phyloP scores from a whole-genome alignment of 2,113 vertebrate species.

The Erythrolamprus reginae region DNA sequence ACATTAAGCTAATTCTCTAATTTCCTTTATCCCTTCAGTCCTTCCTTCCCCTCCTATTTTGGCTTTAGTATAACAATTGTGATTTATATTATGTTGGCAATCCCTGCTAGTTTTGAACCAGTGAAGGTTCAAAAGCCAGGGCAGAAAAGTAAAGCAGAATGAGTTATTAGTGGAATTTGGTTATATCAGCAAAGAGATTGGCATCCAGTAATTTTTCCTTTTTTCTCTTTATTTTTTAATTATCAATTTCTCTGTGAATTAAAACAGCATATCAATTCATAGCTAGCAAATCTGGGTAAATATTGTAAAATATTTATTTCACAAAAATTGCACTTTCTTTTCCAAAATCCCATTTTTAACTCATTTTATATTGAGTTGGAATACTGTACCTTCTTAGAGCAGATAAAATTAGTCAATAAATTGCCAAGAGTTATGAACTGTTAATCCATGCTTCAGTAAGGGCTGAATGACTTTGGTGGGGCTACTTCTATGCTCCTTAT shows the following conservation, averaged over 20 bases:
- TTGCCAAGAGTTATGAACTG: slow-evolving; percentile 17
- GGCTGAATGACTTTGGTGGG: slow-evolving; percentile 31
- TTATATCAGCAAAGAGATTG: neutral
- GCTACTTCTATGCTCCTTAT: slow-evolving; percentile 34
- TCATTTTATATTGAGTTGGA: neutral
- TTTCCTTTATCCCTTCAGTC: neutral
- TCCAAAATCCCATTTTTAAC: neutral
- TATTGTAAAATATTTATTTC: neutral
- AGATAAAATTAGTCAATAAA: slow-evolving; percentile 10
- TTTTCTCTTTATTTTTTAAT: neutral
- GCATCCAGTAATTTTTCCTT: neutral
- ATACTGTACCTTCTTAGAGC: neutral
- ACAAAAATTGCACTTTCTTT: neutral
- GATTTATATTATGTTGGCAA: neutral
- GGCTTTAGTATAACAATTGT: neutral
- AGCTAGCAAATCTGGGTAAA: neutral
- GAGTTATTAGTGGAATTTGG: neutral
- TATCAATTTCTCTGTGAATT: neutral
- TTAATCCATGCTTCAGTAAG: slow-evolving; percentile 21
- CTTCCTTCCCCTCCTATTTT: neutral
- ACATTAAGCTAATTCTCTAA: neutral
- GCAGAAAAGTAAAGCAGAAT: neutral
- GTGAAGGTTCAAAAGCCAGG: neutral
- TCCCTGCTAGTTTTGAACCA: neutral
- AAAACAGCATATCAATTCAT: neutral